phyloP scores from a whole-genome alignment of 2,797 vertebrate species.

The Synanceia verrucosa region DNA sequence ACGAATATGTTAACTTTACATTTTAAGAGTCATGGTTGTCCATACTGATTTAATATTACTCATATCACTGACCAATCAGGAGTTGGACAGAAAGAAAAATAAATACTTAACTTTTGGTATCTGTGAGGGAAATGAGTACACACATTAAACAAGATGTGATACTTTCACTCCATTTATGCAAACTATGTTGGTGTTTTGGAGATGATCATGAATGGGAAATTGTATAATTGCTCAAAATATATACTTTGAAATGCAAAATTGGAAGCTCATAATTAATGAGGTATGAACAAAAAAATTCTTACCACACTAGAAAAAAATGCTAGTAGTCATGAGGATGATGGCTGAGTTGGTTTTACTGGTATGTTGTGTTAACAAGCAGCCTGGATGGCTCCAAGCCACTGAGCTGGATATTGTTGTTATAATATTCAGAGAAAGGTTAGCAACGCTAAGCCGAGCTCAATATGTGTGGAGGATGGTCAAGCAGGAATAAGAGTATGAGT shows the following conservation, averaged over 20 bases:
- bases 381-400: conserved; percentile 39
- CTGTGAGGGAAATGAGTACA: background rate
- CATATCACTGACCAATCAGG: background rate
- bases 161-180: background rate
- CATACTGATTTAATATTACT: background rate
- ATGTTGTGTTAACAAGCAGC: conserved; percentile 33
- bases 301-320: background rate
- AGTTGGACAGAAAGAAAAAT: background rate
- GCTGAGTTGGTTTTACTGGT: conserved; percentile 24
- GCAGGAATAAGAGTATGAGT: background rate
- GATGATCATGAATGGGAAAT: background rate
- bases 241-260: background rate
- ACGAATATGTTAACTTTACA: too few relatives aligned
- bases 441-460: conserved; percentile 6
- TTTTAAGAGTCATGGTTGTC: background rate
- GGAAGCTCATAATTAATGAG: background rate
- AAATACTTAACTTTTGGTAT: background rate
- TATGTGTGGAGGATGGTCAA: background rate
- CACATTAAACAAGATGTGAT: too few relatives aligned
- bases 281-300: background rate
- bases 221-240: background rate
- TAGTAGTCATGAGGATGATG: conserved; percentile 3
- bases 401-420: conserved; percentile 51
- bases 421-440: conserved; percentile 32
- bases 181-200: background rate